These are phyloP conservation scores for Poecilia picta DNA, from an alignment of 2,797 vertebrate species.

Conservation along the genomic window DNA sequence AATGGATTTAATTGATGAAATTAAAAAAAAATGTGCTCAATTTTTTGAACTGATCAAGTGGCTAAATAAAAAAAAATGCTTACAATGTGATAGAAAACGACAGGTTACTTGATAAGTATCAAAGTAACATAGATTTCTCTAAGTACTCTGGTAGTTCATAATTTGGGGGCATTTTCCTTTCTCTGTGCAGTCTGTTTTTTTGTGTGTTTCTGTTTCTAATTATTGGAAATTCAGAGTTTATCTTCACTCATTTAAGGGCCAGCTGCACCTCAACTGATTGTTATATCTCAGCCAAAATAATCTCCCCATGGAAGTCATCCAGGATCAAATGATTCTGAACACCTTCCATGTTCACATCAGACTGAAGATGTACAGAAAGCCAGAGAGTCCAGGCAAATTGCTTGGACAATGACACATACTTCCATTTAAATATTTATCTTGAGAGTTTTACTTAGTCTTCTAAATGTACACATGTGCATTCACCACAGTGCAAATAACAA, in stretches of 20 bases:
- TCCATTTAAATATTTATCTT: neutral
- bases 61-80: neutral
- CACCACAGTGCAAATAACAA: neutral
- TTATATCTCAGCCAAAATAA: neutral
- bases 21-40: conserved; percentile 17
- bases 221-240: neutral
- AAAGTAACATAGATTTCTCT: neutral
- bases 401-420: neutral
- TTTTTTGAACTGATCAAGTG: neutral
- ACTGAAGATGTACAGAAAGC: neutral
- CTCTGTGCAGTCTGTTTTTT: neutral
- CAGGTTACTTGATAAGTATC: neutral
- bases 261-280: neutral
- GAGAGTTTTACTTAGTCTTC: neutral
- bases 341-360: neutral
- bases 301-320: neutral
- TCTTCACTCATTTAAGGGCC: neutral
- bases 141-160: neutral
- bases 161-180: neutral
- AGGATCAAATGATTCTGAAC: neutral
- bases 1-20: conserved; percentile 56
- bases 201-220: neutral
- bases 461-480: neutral
- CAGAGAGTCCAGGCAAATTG: neutral
- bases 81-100: neutral